Conservation (phyloP, 1,140 invertebrate species). For the Adoxophyes honmai region DNA sequence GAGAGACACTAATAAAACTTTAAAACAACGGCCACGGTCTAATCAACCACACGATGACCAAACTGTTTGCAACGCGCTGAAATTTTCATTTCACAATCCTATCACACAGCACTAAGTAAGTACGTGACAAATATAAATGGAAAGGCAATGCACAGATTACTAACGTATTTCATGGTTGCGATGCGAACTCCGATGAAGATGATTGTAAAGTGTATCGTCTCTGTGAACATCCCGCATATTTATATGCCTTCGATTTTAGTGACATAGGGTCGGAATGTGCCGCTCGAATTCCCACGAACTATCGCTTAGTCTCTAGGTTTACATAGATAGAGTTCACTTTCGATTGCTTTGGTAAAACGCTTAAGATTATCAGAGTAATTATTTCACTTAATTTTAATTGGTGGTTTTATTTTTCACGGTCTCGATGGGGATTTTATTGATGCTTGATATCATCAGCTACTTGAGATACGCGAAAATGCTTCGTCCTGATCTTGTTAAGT, state of each 20-base stretch:
- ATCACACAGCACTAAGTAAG: conserved; percentile 10
- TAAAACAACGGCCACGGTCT: no score
- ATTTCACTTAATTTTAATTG: no score
- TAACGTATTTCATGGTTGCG: conserved; percentile 50
- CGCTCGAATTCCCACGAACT: conserved; percentile 24
- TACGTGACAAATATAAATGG: conserved; percentile 9
- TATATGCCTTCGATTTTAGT: conserved; percentile 30
- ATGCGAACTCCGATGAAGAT: conserved; percentile 29
- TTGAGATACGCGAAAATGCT: no score
- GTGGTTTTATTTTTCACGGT: no score
- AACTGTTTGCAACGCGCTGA: no score
- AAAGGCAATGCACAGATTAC: conserved; percentile 29
- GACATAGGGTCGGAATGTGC: conserved; percentile 13
- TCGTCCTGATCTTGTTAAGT: no score
- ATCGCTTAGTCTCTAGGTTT: conserved; percentile 5
- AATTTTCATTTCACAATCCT: no score
- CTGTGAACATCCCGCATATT: conserved; percentile 25
- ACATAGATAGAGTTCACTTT: no score
- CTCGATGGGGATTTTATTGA: no score
- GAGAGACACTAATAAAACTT: not conserved
- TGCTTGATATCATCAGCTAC: no score
- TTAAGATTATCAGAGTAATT: no score
- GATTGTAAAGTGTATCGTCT: conserved; percentile 34
- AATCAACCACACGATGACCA: not conserved
- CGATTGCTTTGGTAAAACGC: no score